phyloP scores from a whole-genome alignment of 1,140 invertebrate species.

The Aphis gossypii region DNA sequence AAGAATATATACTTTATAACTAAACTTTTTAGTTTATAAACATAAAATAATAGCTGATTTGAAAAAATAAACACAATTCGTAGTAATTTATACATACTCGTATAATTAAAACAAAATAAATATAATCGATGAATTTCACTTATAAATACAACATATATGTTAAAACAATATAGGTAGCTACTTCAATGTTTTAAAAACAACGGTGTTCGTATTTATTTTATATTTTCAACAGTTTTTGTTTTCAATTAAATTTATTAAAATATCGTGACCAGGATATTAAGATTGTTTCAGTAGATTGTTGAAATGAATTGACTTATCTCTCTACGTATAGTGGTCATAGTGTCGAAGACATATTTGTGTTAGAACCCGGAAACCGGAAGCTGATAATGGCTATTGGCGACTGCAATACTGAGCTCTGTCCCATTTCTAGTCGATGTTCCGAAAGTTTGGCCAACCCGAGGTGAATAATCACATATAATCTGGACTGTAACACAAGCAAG shows the following conservation, averaged over 20 bases:
- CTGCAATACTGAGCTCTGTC: constrained; percentile 34
- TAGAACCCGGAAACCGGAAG: constrained; percentile 42
- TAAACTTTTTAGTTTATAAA: neutral
- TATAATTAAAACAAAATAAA: too few species aligned
- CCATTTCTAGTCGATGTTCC: constrained; percentile 41
- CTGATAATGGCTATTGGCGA: constrained; percentile 53
- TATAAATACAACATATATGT: neutral
- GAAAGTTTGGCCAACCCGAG: constrained; percentile 39
- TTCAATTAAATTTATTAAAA: constrained; percentile 34
- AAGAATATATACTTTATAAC: neutral
- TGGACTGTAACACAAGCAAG: neutral
- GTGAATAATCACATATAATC: constrained; percentile 44
- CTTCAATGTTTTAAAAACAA: neutral
- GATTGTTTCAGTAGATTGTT: constrained; percentile 21
- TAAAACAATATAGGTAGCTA: neutral
- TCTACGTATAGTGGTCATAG: neutral
- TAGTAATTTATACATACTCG: too few species aligned
- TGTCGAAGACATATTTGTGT: constrained; percentile 23
- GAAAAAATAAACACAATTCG: too few species aligned
- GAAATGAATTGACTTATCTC: constrained; percentile 41
- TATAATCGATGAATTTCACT: neutral
- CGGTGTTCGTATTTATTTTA: neutral
- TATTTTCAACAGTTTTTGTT: neutral
- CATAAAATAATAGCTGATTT: neutral
- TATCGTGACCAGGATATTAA: neutral